These are phyloP conservation scores for Myotis vivesi DNA, from an alignment of 2,797 vertebrate species.

Conservation along the genomic window DNA sequence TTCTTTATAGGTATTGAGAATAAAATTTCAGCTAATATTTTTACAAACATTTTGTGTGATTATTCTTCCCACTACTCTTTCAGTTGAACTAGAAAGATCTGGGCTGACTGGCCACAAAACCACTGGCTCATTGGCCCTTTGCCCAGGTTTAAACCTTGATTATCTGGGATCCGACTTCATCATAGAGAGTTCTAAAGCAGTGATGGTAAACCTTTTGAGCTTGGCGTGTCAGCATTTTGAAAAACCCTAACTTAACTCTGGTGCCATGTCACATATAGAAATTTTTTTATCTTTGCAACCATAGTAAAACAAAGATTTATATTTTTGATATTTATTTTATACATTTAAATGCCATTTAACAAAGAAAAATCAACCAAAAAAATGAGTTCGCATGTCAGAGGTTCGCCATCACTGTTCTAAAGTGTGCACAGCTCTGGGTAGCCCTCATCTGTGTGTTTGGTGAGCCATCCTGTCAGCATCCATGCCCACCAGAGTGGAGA, in stretches of 20 bases:
- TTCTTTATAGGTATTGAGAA: slow-evolving; percentile 7
- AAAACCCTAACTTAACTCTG: too few species aligned
- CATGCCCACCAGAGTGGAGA: not conserved
- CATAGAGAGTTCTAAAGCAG: not conserved
- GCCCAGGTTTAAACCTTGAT: not conserved
- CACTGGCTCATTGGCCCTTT: not conserved
- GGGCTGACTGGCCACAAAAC: not conserved
- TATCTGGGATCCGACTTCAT: not conserved
- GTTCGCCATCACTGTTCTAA: too few species aligned
- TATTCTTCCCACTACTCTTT: not conserved
- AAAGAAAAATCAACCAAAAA: too few species aligned
- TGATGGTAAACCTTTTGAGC: too few species aligned
- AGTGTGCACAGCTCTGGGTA: not conserved
- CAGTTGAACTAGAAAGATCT: not conserved
- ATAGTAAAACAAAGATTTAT: too few species aligned
- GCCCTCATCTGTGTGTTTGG: not conserved
- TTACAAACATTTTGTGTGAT: not conserved
- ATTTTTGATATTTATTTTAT: too few species aligned
- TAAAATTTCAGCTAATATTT: not conserved
- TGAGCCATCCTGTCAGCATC: not conserved
- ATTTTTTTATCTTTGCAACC: too few species aligned
- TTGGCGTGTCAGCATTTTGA: too few species aligned
- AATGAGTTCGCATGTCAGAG: too few species aligned
- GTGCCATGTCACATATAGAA: too few species aligned
- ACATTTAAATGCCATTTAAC: too few species aligned